Conservation (phyloP, 1,140 invertebrate species). For the Holotrichia oblita region DNA sequence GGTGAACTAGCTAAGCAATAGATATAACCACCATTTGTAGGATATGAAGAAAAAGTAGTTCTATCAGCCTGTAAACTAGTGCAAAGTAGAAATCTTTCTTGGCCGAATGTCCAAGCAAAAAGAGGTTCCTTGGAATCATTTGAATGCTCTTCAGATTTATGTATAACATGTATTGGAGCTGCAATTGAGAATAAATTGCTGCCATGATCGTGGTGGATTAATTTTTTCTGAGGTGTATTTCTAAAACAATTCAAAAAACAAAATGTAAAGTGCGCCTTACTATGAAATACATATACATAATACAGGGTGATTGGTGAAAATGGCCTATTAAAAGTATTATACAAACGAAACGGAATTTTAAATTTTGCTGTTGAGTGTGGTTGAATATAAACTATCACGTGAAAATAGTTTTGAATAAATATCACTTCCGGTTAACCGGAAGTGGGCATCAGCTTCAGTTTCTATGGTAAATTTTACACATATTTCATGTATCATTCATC, state of each 20-base stretch:
- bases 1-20: constrained; percentile 73
- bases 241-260: background rate
- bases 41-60: constrained; percentile 63
- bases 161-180: constrained; percentile 46
- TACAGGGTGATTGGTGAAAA: too few relatives aligned
- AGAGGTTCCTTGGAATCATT: constrained; percentile 35
- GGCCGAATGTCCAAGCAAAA: constrained; percentile 69
- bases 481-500: too few relatives aligned
- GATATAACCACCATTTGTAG: constrained; percentile 73
- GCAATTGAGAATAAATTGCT: constrained; percentile 52
- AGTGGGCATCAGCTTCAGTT: too few relatives aligned
- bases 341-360: too few relatives aligned
- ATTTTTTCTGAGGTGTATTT: constrained; percentile 12
- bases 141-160: background rate
- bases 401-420: too few relatives aligned
- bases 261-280: background rate
- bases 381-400: too few relatives aligned
- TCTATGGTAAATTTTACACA: too few relatives aligned
- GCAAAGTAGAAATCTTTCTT: constrained; percentile 72
- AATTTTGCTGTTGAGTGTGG: too few relatives aligned
- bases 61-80: constrained; percentile 63
- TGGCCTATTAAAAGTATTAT: too few relatives aligned
- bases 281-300: too few relatives aligned
- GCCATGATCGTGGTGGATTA: constrained; percentile 63
- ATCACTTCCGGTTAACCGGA: too few relatives aligned